Percentiles rank a stretch among this genome's conserved stretches.
Conservation (phyloP, 2,888 invertebrate genomes). For the Pteria penguin region DNA sequence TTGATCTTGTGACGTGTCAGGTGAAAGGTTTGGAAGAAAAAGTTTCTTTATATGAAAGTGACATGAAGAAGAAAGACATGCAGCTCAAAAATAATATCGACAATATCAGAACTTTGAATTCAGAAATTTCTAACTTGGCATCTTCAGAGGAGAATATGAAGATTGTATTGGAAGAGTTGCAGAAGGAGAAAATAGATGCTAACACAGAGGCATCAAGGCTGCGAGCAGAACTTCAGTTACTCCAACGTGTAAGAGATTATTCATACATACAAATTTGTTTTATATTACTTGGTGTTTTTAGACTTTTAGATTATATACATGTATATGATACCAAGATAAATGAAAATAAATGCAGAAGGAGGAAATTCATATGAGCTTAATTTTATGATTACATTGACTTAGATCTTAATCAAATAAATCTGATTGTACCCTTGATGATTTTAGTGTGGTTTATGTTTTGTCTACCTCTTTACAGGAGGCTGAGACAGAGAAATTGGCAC, state of each 20-base stretch:
- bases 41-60: background rate
- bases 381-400: background rate
- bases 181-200: slow-evolving; percentile 37
- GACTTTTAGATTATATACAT: background rate
- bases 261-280: background rate
- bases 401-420: background rate
- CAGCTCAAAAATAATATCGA: background rate
- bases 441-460: background rate
- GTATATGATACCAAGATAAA: too few relatives aligned
- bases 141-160: slow-evolving; percentile 40
- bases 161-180: slow-evolving; percentile 29
- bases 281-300: background rate
- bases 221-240: slow-evolving; percentile 48
- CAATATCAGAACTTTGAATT: slow-evolving; percentile 37
- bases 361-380: too few relatives aligned
- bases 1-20: slow-evolving; percentile 46
- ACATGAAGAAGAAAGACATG: background rate
- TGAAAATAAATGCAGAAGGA: too few relatives aligned
- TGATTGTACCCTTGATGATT: background rate
- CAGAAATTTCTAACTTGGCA: slow-evolving; percentile 28
- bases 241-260: slow-evolving; percentile 39
- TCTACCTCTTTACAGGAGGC: slow-evolving; percentile 46
- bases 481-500: slow-evolving; percentile 46
- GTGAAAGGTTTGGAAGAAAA: background rate
- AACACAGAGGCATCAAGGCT: slow-evolving; percentile 48